phyloP scores from a whole-genome alignment of 2,888 invertebrate species.

The Rambutsinella grinnellia region DNA sequence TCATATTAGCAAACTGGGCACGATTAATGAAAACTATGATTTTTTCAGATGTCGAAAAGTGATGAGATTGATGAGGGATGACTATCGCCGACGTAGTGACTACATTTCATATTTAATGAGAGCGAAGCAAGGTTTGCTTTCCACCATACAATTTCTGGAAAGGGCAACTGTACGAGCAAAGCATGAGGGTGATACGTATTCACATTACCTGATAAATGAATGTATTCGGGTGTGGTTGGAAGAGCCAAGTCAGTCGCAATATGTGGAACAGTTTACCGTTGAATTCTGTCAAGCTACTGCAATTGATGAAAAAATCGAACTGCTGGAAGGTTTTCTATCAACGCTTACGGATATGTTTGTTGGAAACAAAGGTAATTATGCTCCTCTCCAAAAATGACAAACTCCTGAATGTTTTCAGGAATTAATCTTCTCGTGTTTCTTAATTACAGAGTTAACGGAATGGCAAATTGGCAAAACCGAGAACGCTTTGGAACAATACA shows the following conservation, averaged over 20 bases:
- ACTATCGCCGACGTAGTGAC: constrained; percentile 81
- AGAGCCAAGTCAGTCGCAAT: constrained; percentile 76
- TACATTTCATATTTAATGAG: constrained; percentile 86
- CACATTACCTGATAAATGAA: constrained; percentile 80
- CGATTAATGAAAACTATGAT: not conserved
- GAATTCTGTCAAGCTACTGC: constrained; percentile 85
- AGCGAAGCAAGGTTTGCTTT: constrained; percentile 84
- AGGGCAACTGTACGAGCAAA: constrained; percentile 76
- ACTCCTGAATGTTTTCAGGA: too few species aligned
- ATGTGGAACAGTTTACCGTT: constrained; percentile 80
- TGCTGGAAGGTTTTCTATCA: constrained; percentile 85
- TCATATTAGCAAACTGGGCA: too few species aligned
- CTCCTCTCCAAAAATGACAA: too few species aligned
- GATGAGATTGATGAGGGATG: constrained; percentile 80
- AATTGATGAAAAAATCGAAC: constrained; percentile 92
- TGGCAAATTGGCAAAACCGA: constrained; percentile 81
- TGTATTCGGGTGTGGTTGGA: constrained; percentile 87
- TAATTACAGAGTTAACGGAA: constrained; percentile 59
- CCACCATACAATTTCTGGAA: constrained; percentile 70
- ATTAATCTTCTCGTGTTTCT: too few species aligned
- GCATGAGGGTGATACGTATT: constrained; percentile 80
- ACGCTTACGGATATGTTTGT: constrained; percentile 68
- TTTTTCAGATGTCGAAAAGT: constrained; percentile 78
- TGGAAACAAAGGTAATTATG: constrained; percentile 58
- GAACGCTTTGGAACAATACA: constrained; percentile 88